phyloP scores from a whole-genome alignment of 2,113 vertebrate species.

The Tylochromis polylepis region DNA sequence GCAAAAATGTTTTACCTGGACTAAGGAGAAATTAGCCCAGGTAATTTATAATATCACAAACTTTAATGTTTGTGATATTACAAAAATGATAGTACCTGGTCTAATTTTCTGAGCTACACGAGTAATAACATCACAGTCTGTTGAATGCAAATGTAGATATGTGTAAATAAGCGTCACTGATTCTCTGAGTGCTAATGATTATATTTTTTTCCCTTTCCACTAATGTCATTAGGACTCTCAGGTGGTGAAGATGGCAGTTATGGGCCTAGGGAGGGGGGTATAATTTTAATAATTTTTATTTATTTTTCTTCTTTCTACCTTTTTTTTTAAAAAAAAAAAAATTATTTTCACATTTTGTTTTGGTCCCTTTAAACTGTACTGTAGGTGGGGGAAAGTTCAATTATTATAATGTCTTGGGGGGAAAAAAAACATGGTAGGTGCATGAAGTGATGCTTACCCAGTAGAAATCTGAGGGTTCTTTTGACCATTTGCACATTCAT shows the following conservation, averaged over 20 bases:
- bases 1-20: not conserved
- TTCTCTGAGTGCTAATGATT: not conserved
- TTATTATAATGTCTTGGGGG: not conserved
- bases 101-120: not conserved
- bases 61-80: not conserved
- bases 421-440: not conserved
- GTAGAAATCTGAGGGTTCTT: slow-evolving; percentile 1
- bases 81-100: not conserved
- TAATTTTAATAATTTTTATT: not conserved
- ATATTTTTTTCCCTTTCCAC: not conserved
- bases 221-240: not conserved
- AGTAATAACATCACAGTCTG: not conserved
- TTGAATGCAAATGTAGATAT: not conserved
- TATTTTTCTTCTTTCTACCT: no score
- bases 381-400: not conserved
- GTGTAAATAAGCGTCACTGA: not conserved
- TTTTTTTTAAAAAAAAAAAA: no score
- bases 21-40: not conserved
- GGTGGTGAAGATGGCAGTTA: not conserved
- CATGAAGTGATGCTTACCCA: not conserved
- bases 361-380: not conserved
- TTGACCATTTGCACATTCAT: not conserved
- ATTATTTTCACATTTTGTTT: not conserved
- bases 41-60: not conserved
- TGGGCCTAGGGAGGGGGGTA: not conserved